Evolutionary conservation across 2,888 invertebrate species (phyloP).

Genomic region (Falcaria lacertinaria): DNA sequence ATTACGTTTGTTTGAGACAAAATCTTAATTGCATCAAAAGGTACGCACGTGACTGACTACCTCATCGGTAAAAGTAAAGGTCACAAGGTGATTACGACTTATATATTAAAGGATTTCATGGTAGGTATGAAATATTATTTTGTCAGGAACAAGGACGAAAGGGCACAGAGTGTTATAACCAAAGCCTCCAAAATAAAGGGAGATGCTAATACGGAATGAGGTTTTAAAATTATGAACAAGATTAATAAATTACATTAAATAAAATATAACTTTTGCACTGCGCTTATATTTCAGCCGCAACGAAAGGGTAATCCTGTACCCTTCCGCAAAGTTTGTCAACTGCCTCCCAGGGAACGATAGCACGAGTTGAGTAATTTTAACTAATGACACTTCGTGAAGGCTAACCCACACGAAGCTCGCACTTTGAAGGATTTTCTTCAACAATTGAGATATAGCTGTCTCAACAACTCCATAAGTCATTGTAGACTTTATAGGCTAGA

Average conservation of each 20-base stretch:
- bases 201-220: background rate
- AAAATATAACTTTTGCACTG: slow-evolving; percentile 10
- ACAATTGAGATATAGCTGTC: slow-evolving; percentile 36
- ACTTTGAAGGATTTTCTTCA: slow-evolving; percentile 30
- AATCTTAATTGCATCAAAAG: too few species aligned
- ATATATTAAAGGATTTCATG: too few species aligned
- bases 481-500: background rate
- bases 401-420: slow-evolving; percentile 28
- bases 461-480: background rate
- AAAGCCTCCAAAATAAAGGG: too few species aligned
- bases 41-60: too few species aligned
- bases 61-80: too few species aligned
- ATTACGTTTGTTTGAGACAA: too few species aligned
- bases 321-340: slow-evolving; percentile 65
- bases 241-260: background rate
- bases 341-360: slow-evolving; percentile 68
- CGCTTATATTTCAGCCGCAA: slow-evolving; percentile 13
- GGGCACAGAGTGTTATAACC: too few species aligned
- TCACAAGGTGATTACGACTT: too few species aligned
- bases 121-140: too few species aligned
- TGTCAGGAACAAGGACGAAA: too few species aligned
- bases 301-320: slow-evolving; percentile 42
- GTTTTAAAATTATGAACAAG: background rate
- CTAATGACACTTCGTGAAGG: slow-evolving; percentile 61
- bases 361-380: slow-evolving; percentile 69